These are phyloP conservation scores for Heliopora coerulea DNA, from an alignment of 92 coral and sea anemone genomes.

Conservation along the genomic window DNA sequence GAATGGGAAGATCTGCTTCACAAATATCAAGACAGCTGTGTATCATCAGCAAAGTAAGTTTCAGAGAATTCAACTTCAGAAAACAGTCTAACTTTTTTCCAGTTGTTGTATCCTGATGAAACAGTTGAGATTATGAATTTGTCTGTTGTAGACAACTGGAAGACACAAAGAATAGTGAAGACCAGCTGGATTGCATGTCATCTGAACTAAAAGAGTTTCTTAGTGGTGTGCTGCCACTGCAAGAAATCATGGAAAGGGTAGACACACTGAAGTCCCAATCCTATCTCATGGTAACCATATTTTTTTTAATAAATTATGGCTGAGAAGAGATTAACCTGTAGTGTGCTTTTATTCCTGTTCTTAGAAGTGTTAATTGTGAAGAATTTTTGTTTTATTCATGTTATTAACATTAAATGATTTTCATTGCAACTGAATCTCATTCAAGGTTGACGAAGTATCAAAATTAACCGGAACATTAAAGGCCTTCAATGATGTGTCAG, in stretches of 20 bases:
- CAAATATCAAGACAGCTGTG: conserved; percentile 52
- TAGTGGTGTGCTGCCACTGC: conserved; percentile 74
- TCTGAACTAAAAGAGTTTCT: conserved; percentile 74
- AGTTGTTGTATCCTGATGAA: no score
- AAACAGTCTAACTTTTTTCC: no score
- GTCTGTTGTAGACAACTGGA: conserved; percentile 2
- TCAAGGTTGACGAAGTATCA: conserved; percentile 58
- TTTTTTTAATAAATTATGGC: no score
- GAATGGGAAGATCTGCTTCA: conserved; percentile 76
- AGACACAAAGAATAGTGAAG: conserved; percentile 43
- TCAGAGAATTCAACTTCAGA: no score
- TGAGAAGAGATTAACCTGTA: no score
- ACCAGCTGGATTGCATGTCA: conserved; percentile 76
- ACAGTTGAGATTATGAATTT: no score
- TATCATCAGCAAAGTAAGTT: conserved; percentile 58
- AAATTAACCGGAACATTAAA: conserved; percentile 49
- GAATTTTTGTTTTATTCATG: no score
- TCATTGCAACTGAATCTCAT: no score
- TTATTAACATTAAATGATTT: no score
- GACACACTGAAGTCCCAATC: conserved; percentile 43
- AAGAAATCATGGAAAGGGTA: conserved; percentile 57
- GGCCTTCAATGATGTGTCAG: conserved; percentile 51
- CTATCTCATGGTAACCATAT: conserved; percentile 13
- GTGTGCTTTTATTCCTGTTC: no score
- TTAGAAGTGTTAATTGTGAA: no score